Evolutionary conservation across 2,888 invertebrate species (phyloP).

Genomic region (Heliconius hortense): DNA sequence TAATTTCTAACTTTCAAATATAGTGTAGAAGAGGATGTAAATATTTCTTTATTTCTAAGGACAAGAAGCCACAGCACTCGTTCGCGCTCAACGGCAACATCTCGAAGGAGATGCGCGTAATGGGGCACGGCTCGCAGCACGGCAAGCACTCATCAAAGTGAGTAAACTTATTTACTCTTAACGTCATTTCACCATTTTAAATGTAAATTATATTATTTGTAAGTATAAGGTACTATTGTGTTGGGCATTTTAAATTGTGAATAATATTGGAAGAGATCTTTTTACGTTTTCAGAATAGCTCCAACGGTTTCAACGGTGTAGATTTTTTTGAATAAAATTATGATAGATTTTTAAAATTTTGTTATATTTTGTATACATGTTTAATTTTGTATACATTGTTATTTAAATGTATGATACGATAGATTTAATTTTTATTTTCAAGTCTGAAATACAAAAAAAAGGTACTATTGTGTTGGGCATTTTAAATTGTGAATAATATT

Average conservation of each 20-base stretch:
- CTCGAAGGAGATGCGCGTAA: conserved; percentile 94
- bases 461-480: not conserved
- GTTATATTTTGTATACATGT: too few relatives aligned
- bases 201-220: not conserved
- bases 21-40: not conserved
- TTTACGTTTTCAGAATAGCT: too few relatives aligned
- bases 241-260: not conserved
- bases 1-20: too few relatives aligned
- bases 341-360: too few relatives aligned
- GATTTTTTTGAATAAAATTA: too few relatives aligned
- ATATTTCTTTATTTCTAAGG: conserved; percentile 61
- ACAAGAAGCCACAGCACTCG: conserved; percentile 84
- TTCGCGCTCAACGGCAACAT: conserved; percentile 88
- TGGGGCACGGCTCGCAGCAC: conserved; percentile 92
- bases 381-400: too few relatives aligned
- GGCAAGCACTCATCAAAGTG: conserved; percentile 80
- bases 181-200: not conserved
- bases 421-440: too few relatives aligned
- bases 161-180: conserved; percentile 44
- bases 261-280: not conserved
- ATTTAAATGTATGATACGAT: too few relatives aligned
- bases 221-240: not conserved
- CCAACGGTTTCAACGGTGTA: too few relatives aligned
- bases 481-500: not conserved
- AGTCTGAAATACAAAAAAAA: too few relatives aligned